Conservation (phyloP, 2,797 vertebrate genomes). For the Myotis myotis region DNA sequence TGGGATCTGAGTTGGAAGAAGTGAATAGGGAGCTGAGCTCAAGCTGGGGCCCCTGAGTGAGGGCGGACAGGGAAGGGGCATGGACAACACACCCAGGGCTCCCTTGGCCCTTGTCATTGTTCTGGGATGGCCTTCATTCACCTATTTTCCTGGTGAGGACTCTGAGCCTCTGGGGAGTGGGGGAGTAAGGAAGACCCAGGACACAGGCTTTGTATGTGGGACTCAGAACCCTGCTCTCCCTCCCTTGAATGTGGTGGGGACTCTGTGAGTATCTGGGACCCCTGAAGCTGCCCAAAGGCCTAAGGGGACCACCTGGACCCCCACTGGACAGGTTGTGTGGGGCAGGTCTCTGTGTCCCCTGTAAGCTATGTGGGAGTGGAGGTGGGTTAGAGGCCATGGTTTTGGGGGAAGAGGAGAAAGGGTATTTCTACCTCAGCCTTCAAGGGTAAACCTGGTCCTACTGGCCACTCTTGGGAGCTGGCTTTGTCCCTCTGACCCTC, state of each 20-base stretch:
- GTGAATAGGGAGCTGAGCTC: neutral
- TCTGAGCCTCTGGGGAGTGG: neutral
- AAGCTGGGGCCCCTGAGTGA: neutral
- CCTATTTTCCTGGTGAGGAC: neutral
- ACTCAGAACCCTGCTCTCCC: neutral
- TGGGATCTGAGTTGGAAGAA: neutral
- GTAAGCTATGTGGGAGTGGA: neutral
- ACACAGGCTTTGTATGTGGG: neutral
- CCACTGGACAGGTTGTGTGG: neutral
- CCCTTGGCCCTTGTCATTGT: accelerated
- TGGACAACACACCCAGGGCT: neutral
- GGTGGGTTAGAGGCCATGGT: neutral
- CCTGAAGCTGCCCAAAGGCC: neutral
- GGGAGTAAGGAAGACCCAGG: neutral
- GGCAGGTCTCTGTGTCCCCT: neutral
- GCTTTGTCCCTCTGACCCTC: neutral
- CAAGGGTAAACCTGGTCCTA: neutral
- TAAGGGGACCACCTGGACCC: neutral
- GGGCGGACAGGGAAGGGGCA: too few relatives aligned
- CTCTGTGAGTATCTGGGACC: neutral
- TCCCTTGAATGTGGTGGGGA: neutral
- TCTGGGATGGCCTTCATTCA: neutral
- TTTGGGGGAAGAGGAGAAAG: neutral
- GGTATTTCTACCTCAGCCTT: neutral
- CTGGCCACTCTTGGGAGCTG: neutral